phyloP scores from a whole-genome alignment of 2,888 invertebrate genomes.

The Synanthedon formicaeformis region DNA sequence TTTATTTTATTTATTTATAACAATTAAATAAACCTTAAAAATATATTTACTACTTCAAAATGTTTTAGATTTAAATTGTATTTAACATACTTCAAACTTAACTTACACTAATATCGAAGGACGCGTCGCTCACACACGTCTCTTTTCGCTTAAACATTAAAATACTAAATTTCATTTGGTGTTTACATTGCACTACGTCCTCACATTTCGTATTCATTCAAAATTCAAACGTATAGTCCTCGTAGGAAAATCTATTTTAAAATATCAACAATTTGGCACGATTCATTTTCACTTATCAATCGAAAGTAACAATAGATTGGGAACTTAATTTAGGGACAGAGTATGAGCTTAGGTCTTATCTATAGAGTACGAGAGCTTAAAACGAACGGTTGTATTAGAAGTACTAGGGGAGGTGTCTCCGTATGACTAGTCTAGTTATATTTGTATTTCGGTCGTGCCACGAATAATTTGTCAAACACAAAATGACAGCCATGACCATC shows the following conservation, averaged over 20 bases:
- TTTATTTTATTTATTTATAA: too few relatives aligned
- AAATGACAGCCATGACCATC: too few relatives aligned
- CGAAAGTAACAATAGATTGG: slow-evolving; percentile 17
- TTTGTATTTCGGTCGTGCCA: too few relatives aligned
- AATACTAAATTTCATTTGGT: slow-evolving; percentile 45
- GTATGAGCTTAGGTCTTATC: slow-evolving; percentile 5
- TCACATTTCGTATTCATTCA: slow-evolving; percentile 17
- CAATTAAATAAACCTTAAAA: too few relatives aligned
- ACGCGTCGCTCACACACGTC: slow-evolving; percentile 1
- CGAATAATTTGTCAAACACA: too few relatives aligned
- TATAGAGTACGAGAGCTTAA: slow-evolving; percentile 6
- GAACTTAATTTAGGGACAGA: slow-evolving; percentile 5
- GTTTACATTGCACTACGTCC: slow-evolving; percentile 48
- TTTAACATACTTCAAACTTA: too few relatives aligned
- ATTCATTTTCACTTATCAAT: slow-evolving; percentile 21
- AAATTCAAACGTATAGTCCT: slow-evolving; percentile 22
- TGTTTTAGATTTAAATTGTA: too few relatives aligned
- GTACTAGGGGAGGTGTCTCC: slow-evolving; percentile 3
- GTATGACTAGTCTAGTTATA: too few relatives aligned
- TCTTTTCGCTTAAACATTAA: slow-evolving; percentile 9
- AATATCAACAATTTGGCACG: slow-evolving; percentile 64
- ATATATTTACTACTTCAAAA: too few relatives aligned
- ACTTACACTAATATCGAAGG: too few relatives aligned
- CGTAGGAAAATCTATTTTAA: slow-evolving; percentile 36
- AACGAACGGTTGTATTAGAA: slow-evolving; percentile 1